Evolutionary conservation across 2,888 invertebrate genomes (phyloP).

Genomic region (Coecobrya sp.): DNA sequence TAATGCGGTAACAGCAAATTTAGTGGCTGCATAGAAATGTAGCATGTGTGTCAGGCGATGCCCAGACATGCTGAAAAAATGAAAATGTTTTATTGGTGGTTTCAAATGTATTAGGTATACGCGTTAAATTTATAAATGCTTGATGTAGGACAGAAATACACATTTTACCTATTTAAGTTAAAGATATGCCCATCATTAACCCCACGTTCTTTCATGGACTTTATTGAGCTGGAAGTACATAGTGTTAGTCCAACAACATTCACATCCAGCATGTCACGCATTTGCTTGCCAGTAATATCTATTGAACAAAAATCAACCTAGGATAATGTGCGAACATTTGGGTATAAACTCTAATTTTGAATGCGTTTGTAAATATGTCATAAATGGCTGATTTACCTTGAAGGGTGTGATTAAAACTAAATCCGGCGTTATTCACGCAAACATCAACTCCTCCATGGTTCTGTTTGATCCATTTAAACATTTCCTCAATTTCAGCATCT

Average conservation of each 20-base stretch:
- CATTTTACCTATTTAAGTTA: conserved; percentile 80
- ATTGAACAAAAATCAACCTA: neutral
- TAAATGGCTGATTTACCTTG: conserved; percentile 72
- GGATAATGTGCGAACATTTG: too few species aligned
- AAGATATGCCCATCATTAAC: conserved; percentile 83
- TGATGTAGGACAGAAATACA: neutral
- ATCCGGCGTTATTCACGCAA: conserved; percentile 84
- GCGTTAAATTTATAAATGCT: neutral
- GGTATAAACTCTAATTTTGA: too few species aligned
- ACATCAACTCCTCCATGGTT: conserved; percentile 82
- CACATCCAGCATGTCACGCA: conserved; percentile 83
- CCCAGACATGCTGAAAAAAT: conserved; percentile 87
- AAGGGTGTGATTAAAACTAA: conserved; percentile 60
- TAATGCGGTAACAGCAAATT: conserved; percentile 89
- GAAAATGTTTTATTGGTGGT: neutral
- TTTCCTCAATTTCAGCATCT: conserved; percentile 79
- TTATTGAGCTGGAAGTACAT: conserved; percentile 67
- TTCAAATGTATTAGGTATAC: neutral
- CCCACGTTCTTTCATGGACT: conserved; percentile 78
- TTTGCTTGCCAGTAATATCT: conserved; percentile 78
- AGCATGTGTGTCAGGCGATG: conserved; percentile 86
- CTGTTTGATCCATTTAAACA: conserved; percentile 83
- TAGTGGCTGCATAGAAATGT: conserved; percentile 89
- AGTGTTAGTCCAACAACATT: conserved; percentile 79
- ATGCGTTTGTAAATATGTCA: too few species aligned